Evolutionary conservation across 2,888 invertebrate species (phyloP).

Genomic region (Papilio elwesi): DNA sequence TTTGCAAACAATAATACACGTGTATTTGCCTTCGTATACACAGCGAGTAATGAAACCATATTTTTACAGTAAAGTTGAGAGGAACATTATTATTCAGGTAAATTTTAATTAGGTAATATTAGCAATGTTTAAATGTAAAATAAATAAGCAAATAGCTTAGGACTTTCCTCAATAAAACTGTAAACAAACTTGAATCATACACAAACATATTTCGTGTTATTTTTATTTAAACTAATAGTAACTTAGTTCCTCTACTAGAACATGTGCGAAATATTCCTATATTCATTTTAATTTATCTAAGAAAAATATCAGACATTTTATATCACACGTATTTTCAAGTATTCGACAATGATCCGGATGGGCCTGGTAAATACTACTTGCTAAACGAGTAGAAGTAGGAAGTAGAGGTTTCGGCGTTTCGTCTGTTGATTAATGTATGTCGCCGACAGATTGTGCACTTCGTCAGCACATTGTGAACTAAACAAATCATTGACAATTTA

Average conservation of each 20-base stretch:
- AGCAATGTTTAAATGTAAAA: conserved; percentile 16
- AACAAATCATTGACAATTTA: no score
- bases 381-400: no score
- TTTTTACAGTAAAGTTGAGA: conserved; percentile 12
- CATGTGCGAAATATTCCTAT: no score
- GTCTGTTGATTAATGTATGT: no score
- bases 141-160: conserved; percentile 17
- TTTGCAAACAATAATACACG: neutral
- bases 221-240: conserved; percentile 6
- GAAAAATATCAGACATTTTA: neutral
- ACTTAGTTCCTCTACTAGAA: neutral
- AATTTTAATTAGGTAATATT: conserved; percentile 27
- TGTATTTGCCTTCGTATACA: conserved; percentile 2
- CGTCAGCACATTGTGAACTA: no score
- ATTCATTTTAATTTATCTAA: no score
- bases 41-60: neutral
- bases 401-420: no score
- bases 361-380: no score
- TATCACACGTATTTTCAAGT: neutral
- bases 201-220: conserved; percentile 10
- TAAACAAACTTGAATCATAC: conserved; percentile 18
- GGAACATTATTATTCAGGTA: conserved; percentile 17
- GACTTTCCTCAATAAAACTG: conserved; percentile 16
- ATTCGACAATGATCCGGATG: no score
- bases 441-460: no score